A percentile compares a stretch with the other conserved stretches of the same genome.
Conservation (phyloP, 2,888 invertebrate genomes). For the Clunio marinus region DNA sequence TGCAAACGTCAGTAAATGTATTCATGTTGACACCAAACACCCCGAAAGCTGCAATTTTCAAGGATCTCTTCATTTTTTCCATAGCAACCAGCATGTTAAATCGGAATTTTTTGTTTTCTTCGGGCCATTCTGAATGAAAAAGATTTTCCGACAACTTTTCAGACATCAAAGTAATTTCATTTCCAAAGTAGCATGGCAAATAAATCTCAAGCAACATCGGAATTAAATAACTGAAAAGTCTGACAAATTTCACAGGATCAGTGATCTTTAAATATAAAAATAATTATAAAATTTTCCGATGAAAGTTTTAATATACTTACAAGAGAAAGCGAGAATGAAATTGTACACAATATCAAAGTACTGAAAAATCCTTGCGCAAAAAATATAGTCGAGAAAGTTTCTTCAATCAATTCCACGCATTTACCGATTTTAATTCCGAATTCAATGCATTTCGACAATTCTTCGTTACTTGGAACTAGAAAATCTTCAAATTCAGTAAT, state of each 20-base stretch:
- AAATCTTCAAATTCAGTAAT: neutral
- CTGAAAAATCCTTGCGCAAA: neutral
- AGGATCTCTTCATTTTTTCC: neutral
- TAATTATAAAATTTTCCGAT: no score
- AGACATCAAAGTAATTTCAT: constrained; percentile 15
- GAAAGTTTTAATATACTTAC: no score
- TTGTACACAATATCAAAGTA: neutral
- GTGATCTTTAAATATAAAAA: no score
- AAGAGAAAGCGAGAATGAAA: neutral
- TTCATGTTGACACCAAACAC: no score
- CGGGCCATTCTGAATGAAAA: constrained; percentile 9
- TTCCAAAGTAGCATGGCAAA: constrained; percentile 15
- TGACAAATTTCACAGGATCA: no score
- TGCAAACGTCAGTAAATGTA: no score
- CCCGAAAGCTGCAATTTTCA: no score
- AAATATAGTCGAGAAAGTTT: neutral
- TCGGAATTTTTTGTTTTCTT: neutral
- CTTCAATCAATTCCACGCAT: neutral
- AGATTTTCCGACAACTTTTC: neutral
- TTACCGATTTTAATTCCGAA: neutral
- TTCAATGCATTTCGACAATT: neutral
- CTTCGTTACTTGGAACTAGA: neutral
- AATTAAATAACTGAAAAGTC: no score
- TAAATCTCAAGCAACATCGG: constrained; percentile 19
- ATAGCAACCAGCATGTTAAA: neutral